Percentiles rank a stretch among this genome's conserved stretches.
Conservation (phyloP, 2,797 vertebrate species). For the Prionace glauca region DNA sequence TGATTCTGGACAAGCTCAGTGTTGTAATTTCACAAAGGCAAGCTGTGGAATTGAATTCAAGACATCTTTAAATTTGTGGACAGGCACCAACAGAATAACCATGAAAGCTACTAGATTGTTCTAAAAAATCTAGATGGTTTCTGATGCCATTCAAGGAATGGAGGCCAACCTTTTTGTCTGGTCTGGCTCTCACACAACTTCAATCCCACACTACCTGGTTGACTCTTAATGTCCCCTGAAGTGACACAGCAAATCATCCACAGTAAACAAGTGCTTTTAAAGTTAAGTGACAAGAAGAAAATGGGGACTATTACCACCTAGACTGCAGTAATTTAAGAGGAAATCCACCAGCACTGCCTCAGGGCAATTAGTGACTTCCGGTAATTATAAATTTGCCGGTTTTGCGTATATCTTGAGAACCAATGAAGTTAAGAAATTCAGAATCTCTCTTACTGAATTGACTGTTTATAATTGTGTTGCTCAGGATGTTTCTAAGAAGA, state of each 20-base stretch:
- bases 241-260: not conserved
- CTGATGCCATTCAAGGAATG: not conserved
- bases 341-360: not conserved
- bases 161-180: too few relatives aligned
- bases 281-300: not conserved
- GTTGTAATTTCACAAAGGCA: not conserved
- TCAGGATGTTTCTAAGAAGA: slow-evolving; percentile 93
- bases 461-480: not conserved
- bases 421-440: not conserved
- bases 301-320: not conserved
- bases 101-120: not conserved
- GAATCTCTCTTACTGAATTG: not conserved
- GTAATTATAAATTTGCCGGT: not conserved
- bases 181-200: not conserved
- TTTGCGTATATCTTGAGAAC: not conserved
- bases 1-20: not conserved
- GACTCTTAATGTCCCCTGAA: not conserved
- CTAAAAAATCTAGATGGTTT: not conserved
- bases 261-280: not conserved
- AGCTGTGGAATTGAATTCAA: not conserved
- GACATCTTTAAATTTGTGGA: not conserved
- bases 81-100: not conserved
- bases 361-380: too few relatives aligned
- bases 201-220: not conserved
- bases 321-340: not conserved